Base-by-base conservation (phyloP, 37 sponge, comb jelly and placozoan species). In the Cliona cf. orientalis region DNA sequence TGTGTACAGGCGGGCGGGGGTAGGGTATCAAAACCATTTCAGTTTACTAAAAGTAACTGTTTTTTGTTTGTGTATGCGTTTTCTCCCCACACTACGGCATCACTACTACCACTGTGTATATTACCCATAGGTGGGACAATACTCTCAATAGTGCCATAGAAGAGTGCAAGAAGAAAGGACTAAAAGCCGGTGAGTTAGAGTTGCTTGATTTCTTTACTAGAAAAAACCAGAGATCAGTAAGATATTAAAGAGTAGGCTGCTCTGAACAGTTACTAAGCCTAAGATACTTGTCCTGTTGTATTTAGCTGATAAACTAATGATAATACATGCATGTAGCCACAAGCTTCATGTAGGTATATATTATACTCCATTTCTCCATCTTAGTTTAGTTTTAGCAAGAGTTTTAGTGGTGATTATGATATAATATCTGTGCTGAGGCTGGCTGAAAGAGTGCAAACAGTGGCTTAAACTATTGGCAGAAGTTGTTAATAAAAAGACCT, bases 111-210 rank as follows among this genome's bases (percentile, higher is more conserved):
- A n/a, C n/a, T n/a, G n/a, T n/a, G n/a, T n/a, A n/a, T n/a, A n/a
- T n/a, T n/a, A n/a, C n/a, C 46, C 2, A 40, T 59, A 88, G 88
- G 36, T 91, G 92, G 93, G 71, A 88, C 56, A 38, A 31, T 41
- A 62, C 81, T 0, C 32, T 93, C n/a, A 76, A 75, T 26, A 66
- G 14, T 56, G 86, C 89, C 2, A 64, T 88, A 17, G 89, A 93
- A 0, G 60, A 76, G 2, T 88, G 89, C 86, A 85, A 65, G 58
- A 26, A 85, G 53, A 89, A 93, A 42, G 77, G 84, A n/a, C 69
- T 84, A 38, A 77, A 61, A 29, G 85, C 86, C 74, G 82, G 93
- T 93, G 49, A 87, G 87, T 79, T 17, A 11, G 14, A 37, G n/a
- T n/a, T n/a, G n/a, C n/a, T n/a, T n/a, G n/a, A n/a, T n/a, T n/a